phyloP scores from a whole-genome alignment of 64 coral and sea anemone species.

The Trachythela sp. region DNA sequence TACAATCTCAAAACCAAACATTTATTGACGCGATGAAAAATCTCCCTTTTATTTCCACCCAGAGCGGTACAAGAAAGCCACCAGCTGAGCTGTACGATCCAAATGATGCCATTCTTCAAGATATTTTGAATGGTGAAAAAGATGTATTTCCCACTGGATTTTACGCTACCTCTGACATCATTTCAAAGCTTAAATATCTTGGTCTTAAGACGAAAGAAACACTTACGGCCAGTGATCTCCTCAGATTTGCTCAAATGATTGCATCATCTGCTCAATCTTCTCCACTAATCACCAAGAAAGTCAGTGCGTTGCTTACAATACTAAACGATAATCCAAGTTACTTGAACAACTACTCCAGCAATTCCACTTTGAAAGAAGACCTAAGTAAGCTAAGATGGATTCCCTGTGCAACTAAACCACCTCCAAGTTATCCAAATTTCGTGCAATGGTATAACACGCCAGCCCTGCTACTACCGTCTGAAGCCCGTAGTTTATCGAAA shows the following conservation, averaged over 20 bases:
- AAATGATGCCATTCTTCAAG: slow-evolving; percentile 64
- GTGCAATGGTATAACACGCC: not conserved
- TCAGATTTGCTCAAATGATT: slow-evolving; percentile 64
- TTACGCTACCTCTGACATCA: slow-evolving; percentile 58
- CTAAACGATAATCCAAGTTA: not conserved
- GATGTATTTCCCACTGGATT: slow-evolving; percentile 65
- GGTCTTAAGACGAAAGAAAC: slow-evolving; percentile 69
- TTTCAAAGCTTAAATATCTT: slow-evolving; percentile 75
- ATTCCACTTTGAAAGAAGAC: not conserved
- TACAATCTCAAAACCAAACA: slow-evolving; percentile 68
- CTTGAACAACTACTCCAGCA: slow-evolving; percentile 54
- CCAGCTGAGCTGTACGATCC: slow-evolving; percentile 82
- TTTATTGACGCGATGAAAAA: slow-evolving; percentile 72
- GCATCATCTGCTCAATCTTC: slow-evolving; percentile 44
- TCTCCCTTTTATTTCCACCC: slow-evolving; percentile 72
- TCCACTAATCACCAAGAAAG: slow-evolving; percentile 43
- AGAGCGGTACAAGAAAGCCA: slow-evolving; percentile 61
- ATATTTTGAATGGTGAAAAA: slow-evolving; percentile 67
- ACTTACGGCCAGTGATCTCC: slow-evolving; percentile 58
- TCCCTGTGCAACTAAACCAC: not conserved
- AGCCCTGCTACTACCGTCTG: not conserved
- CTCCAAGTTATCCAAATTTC: not conserved
- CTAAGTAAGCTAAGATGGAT: not conserved
- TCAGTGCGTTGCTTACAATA: slow-evolving; percentile 64
- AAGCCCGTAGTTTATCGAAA: not conserved